Percentiles rank a stretch among this genome's conserved stretches.
Conservation (phyloP, 64 coral and sea anemone species). For the Hydrozoanthus tunicans region DNA sequence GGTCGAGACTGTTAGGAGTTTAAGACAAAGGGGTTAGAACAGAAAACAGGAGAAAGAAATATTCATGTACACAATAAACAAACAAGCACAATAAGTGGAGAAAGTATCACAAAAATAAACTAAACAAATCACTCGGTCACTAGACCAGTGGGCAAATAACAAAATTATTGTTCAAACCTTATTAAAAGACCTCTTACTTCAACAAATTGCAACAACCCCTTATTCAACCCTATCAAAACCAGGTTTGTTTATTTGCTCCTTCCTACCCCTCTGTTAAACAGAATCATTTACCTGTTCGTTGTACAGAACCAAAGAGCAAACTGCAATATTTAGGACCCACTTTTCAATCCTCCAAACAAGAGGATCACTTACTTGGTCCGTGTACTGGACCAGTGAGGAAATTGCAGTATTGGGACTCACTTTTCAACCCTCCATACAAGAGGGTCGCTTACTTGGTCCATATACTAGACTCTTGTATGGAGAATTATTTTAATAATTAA, state of each 20-base stretch:
- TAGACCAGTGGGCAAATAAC: too few species aligned
- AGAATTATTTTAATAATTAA: too few species aligned
- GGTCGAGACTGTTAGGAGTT: too few species aligned
- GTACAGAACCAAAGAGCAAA: not conserved
- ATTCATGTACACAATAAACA: too few species aligned
- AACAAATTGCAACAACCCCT: not conserved
- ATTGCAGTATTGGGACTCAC: not conserved
- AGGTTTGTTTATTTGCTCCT: too few species aligned
- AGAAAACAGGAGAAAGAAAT: too few species aligned
- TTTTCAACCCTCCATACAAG: not conserved
- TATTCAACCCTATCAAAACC: not conserved
- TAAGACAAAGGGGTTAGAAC: too few species aligned
- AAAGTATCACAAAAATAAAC: too few species aligned
- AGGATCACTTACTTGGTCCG: not conserved
- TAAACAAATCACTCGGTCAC: too few species aligned
- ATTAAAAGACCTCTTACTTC: too few species aligned
- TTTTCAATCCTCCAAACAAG: not conserved
- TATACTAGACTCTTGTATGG: not conserved
- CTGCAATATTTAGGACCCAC: not conserved
- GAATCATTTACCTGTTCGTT: not conserved
- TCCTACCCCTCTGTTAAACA: not conserved
- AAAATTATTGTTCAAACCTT: too few species aligned
- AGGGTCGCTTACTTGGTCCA: not conserved
- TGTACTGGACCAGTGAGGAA: not conserved
- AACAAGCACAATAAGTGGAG: too few species aligned